Base-by-base conservation (phyloP, 2,113 vertebrate genomes). In the Rhynchomys soricoides region DNA sequence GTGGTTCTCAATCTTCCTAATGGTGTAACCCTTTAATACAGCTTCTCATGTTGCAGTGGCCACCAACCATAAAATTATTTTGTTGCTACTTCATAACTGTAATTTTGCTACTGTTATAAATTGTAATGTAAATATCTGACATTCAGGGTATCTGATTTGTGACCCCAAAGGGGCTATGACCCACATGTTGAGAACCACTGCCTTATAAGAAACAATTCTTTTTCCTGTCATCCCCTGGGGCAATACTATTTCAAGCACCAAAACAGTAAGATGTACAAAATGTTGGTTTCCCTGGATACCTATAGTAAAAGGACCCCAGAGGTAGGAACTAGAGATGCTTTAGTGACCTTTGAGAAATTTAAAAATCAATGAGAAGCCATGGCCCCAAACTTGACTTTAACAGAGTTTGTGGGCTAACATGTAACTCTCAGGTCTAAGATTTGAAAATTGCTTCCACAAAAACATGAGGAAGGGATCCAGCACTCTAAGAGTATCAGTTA, bases 381-480 rank as follows among this genome's bases (percentile, higher is more conserved):
- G 50, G 29, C 66, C 45, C 66, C 10, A 26, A 52, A 29, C 19
- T 70, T 87, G 40, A 77, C 74, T 86, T 93, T 68, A 82, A 50
- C 40, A 11, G 50, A 37, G 48, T 62, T 48, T 88, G 43, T 91
- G 71, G 19, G 64, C 74, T 68, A 16, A 77, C 26, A n/a, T 66
- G 24, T 52, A 81, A n/a, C 17, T 81, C 9, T 95, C 13, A 37
- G 75, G 12, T 50, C 48, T 93, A 89, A 34, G 29, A 68, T 66
- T 34, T 71, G 75, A 90, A 22, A 34, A 95, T 57, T 86, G 4
- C 11, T 26, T 43, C n/a, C 73, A 89, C 89, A 57, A 93, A 81
- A 96, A 15, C 21, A 45, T 15, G 13, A 74, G 19, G 34, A 83
- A 52, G 2, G 59, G 4, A 4, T 19, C 37, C 22, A 3, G 57